Evolutionary conservation across 2,797 vertebrate species (phyloP).

Genomic region (Linurgus olivaceus): DNA sequence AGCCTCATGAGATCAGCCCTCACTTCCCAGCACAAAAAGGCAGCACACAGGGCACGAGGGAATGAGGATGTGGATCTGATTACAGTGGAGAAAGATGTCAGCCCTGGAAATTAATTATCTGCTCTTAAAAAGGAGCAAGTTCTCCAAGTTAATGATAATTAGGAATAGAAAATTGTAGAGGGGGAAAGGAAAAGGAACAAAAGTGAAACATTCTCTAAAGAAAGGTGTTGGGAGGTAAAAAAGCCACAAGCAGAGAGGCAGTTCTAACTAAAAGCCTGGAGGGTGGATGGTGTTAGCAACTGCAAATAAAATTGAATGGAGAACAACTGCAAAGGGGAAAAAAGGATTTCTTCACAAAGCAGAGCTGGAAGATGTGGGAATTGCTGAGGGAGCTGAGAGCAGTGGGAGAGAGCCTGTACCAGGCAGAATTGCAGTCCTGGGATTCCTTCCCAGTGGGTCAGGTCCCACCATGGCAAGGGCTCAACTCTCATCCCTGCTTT

Average conservation of each 20-base stretch:
- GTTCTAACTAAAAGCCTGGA: neutral
- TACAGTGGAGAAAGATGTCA: neutral
- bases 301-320: neutral
- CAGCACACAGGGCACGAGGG: neutral
- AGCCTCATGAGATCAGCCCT: neutral
- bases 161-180: neutral
- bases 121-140: neutral
- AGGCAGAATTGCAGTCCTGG: neutral
- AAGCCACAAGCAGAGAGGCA: neutral
- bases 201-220: neutral
- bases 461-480: accelerated
- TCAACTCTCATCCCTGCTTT: neutral
- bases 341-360: neutral
- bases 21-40: neutral
- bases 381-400: neutral
- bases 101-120: neutral
- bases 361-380: neutral
- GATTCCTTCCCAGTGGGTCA: neutral
- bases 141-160: neutral
- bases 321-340: neutral
- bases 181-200: neutral
- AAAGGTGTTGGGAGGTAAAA: neutral
- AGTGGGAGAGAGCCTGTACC: neutral
- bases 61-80: neutral
- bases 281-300: neutral